These are phyloP conservation scores for Nannoperca australis DNA, from an alignment of 2,797 vertebrate species.

Conservation along the genomic window DNA sequence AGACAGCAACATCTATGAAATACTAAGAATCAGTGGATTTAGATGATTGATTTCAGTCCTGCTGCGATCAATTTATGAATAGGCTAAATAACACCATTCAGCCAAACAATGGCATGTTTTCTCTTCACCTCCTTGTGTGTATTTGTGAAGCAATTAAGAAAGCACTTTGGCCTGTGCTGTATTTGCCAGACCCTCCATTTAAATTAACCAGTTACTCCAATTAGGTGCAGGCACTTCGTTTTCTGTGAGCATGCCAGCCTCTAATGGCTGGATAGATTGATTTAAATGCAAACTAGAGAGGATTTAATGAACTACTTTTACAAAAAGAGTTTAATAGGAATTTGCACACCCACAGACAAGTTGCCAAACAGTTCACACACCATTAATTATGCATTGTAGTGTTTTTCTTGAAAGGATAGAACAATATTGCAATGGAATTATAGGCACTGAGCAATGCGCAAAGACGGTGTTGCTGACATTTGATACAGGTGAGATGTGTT, in stretches of 20 bases:
- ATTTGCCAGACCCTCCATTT: conserved; percentile 84
- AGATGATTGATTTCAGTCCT: conserved; percentile 49
- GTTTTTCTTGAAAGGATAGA: conserved; percentile 58
- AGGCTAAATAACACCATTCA: conserved; percentile 48
- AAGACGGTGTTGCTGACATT: conserved; percentile 27
- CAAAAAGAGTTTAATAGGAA: conserved; percentile 84
- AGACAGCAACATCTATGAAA: conserved; percentile 22
- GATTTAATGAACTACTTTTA: conserved; percentile 88
- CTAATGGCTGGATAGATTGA: conserved; percentile 86
- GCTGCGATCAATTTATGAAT: conserved; percentile 51
- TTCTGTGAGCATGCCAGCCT: conserved; percentile 78
- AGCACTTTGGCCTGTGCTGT: conserved; percentile 81
- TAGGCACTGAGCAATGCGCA: conserved; percentile 12
- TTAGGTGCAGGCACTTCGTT: conserved; percentile 77
- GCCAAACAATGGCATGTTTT: conserved; percentile 61
- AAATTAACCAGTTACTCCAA: conserved; percentile 83
- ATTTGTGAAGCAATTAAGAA: conserved; percentile 84
- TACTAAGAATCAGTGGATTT: conserved; percentile 19
- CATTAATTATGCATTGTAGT: conserved; percentile 83
- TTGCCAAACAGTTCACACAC: conserved; percentile 78
- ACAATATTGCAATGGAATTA: conserved; percentile 53
- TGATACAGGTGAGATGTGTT: conserved; percentile 30
- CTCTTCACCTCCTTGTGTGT: conserved; percentile 47
- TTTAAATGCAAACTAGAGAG: conserved; percentile 88
- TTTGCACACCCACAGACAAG: conserved; percentile 78